Evolutionary conservation across 2,888 invertebrate genomes (phyloP), one percentile per base, ranked within the genome.

Genomic region (Tridacna gigas): DNA sequence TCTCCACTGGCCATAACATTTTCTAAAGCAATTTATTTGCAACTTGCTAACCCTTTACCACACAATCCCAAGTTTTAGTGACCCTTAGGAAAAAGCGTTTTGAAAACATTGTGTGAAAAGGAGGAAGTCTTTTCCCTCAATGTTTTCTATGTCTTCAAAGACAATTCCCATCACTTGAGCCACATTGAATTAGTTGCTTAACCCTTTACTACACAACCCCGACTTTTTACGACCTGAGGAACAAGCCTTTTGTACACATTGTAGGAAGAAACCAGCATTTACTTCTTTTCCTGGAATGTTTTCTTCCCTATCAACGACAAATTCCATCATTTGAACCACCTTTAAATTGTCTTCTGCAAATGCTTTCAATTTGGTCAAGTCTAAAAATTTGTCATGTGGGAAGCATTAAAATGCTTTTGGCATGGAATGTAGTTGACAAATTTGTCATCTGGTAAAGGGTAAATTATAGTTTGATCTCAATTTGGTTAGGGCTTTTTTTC

Each of bases 291-390:
- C 20, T 18, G 28, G 2, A 66, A 66, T 66, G 26, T 66, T 66
- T 66, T 66, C 20, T 63, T 9, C 22, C 37, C 37, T 37, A 37
- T 37, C 9, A n/a, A 9, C 4, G n/a, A 63, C 13, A 22, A 63
- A n/a, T 1, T 22, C n/a, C 13, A n/a, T 5, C 7, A 3, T n/a
- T 63, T 63, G 25, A n/a, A n/a, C n/a, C 9, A 22, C 20, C 12
- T 63, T 63, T n/a, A 63, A 11, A 11, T 63, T 63, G 63, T 63
- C 3, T 0, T 37, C 22, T 63, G 20, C 63, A 63, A 63, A 7
- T n/a, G n/a, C 63, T 63, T 63, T 63, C n/a, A 63, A n/a, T n/a
- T 63, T 63, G 22, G 63, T 9, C 20, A 1, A 63, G 63, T 63
- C 37, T 37, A 37, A 37, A 37, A 37, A 4, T 2, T 37, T 4